A percentile compares a stretch with the other conserved stretches of the same genome.
Evolutionary conservation across 2,113 vertebrate genomes (phyloP).

Genomic region (Haemorhous mexicanus): DNA sequence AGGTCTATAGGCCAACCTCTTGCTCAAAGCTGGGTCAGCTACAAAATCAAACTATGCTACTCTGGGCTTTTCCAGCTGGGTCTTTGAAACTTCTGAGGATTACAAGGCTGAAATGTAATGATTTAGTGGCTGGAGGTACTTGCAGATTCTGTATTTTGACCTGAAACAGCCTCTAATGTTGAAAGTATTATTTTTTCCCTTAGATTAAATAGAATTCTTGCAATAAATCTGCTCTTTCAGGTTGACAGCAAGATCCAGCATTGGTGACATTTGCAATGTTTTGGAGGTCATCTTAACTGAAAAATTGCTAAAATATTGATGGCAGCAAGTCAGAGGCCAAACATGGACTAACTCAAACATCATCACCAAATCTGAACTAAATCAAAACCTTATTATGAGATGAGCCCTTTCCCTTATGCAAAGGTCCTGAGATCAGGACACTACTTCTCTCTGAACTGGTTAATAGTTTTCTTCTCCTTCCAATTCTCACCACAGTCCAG

Average conservation of each 20-base stretch:
- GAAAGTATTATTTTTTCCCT: not conserved
- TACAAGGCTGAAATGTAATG: not conserved
- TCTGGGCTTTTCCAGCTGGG: not conserved
- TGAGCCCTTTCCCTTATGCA: not conserved
- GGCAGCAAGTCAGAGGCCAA: not conserved
- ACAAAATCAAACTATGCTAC: not conserved
- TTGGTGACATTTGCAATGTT: not conserved
- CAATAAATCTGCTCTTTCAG: not conserved
- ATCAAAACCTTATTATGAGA: not conserved
- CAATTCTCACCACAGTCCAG: not conserved
- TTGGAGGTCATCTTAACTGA: not conserved
- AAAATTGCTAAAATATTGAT: not conserved
- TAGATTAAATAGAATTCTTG: not conserved
- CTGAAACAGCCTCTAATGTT: not conserved
- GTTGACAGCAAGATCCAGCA: not conserved
- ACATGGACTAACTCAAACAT: not conserved
- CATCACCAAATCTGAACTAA: not conserved
- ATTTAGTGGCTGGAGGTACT: not conserved
- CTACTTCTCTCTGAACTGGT: not conserved
- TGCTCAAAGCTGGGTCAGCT: not conserved
- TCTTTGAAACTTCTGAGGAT: not conserved
- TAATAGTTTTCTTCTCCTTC: not conserved
- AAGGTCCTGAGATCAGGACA: not conserved
- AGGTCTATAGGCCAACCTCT: not conserved
- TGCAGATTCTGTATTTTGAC: not conserved